These are phyloP conservation scores for Rhabdornis inornatus DNA, from an alignment of 2,113 vertebrate genomes.

Conservation along the genomic window DNA sequence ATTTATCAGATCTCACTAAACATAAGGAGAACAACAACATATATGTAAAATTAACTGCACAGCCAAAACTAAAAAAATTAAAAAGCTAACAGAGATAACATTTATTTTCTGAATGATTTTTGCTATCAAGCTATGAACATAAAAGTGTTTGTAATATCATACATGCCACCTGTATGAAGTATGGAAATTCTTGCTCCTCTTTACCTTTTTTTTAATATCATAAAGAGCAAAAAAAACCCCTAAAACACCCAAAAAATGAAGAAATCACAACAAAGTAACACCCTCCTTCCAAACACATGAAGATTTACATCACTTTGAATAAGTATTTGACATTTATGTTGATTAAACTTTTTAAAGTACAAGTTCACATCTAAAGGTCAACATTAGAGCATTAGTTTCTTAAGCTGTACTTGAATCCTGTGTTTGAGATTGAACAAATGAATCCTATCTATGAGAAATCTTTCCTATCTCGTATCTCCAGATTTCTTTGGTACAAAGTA, in stretches of 20 bases:
- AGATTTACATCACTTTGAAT: not conserved
- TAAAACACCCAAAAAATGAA: not conserved
- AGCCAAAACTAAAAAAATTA: not conserved
- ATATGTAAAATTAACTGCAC: not conserved
- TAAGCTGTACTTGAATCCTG: not conserved
- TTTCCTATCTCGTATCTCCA: not conserved
- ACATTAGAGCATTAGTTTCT: not conserved
- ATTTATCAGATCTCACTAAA: not conserved
- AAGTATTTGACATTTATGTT: not conserved
- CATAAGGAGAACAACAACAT: not conserved
- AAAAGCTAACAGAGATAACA: not conserved
- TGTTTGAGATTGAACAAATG: not conserved
- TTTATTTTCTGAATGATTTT: not conserved
- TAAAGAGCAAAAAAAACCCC: not conserved
- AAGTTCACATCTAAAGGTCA: not conserved
- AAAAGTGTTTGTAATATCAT: not conserved
- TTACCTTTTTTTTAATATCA: not conserved
- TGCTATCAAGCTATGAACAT: not conserved
- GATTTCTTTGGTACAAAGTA: not conserved
- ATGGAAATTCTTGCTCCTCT: accelerated
- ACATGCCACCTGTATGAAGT: not conserved
- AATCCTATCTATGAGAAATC: not conserved
- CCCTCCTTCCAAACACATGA: accelerated
- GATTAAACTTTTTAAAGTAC: not conserved
- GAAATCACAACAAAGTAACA: not conserved